Evolutionary conservation across 2,888 invertebrate genomes (phyloP).

Genomic region (Metellina segmentata): DNA sequence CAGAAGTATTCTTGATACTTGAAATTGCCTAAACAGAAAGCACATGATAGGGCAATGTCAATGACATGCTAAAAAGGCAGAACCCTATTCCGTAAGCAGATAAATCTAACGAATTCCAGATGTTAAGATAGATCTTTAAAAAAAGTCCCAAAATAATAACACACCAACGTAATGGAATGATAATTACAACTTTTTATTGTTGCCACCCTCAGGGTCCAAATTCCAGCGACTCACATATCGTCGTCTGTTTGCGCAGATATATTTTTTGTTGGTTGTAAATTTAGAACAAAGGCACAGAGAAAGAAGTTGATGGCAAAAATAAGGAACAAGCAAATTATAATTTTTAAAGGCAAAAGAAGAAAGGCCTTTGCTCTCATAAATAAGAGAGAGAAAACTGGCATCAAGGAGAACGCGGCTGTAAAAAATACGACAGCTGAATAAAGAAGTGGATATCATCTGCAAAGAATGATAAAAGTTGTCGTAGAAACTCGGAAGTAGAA

Average conservation of each 20-base stretch:
- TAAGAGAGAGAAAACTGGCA: slow-evolving; percentile 11
- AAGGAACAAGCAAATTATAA: slow-evolving; percentile 20
- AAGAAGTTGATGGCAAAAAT: background rate
- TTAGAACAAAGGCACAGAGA: slow-evolving; percentile 14
- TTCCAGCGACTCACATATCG: slow-evolving; percentile 2
- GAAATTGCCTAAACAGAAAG: background rate
- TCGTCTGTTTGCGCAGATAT: background rate
- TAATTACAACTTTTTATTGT: slow-evolving; percentile 43
- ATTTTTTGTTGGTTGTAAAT: slow-evolving; percentile 16
- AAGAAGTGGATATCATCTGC: slow-evolving; percentile 3
- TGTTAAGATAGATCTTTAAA: background rate
- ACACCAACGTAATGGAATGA: slow-evolving; percentile 17
- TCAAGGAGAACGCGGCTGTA: slow-evolving; percentile 20
- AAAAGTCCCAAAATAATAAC: background rate
- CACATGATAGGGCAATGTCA: slow-evolving; percentile 16
- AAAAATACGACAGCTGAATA: slow-evolving; percentile 57
- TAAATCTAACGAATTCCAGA: too few species aligned
- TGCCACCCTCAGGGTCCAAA: background rate
- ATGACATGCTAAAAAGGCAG: background rate
- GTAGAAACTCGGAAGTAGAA: slow-evolving; percentile 14
- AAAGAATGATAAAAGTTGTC: slow-evolving; percentile 33
- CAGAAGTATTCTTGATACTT: too few species aligned
- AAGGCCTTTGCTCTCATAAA: slow-evolving; percentile 53
- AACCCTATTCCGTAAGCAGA: background rate
- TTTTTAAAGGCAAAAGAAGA: slow-evolving; percentile 27